These are phyloP conservation scores for Pseudomyrmex gracilis DNA, from an alignment of 1,140 invertebrate species.

Conservation along the genomic window DNA sequence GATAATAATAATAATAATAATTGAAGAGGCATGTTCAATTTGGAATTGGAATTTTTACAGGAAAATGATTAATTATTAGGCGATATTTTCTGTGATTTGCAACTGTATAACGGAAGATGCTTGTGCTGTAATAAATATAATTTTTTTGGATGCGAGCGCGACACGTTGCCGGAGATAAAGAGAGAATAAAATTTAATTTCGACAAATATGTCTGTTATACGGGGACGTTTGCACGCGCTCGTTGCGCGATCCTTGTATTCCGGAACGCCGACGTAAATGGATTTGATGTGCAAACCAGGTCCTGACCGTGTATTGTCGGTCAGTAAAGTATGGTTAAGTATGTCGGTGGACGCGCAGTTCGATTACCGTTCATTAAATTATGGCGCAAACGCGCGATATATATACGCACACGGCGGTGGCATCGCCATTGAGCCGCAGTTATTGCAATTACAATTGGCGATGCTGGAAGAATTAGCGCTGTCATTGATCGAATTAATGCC, in stretches of 20 bases:
- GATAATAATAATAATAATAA: too few species aligned
- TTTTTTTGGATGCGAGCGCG: too few species aligned
- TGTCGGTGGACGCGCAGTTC: conserved; percentile 58
- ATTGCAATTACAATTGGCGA: neutral
- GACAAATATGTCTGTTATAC: neutral
- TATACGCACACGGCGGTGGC: conserved; percentile 16
- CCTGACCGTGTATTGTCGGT: conserved; percentile 40
- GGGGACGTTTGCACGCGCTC: neutral
- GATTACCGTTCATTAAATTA: conserved; percentile 72
- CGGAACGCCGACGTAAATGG: conserved; percentile 36
- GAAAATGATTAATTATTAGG: too few species aligned
- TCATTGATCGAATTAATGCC: conserved; percentile 40
- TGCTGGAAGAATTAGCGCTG: conserved; percentile 30
- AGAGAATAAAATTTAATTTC: neutral
- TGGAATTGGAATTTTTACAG: too few species aligned
- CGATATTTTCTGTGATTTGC: too few species aligned
- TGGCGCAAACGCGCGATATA: conserved; percentile 32
- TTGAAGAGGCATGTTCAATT: too few species aligned
- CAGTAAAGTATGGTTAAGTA: conserved; percentile 70
- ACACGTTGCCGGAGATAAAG: too few species aligned
- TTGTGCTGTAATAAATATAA: too few species aligned
- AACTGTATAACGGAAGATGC: too few species aligned
- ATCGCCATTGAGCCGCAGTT: neutral
- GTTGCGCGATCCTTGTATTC: conserved; percentile 30
- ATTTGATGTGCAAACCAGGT: conserved; percentile 43